Evolutionary conservation across 2,888 invertebrate genomes (phyloP).

Genomic region (Drosophila fungiperda): DNA sequence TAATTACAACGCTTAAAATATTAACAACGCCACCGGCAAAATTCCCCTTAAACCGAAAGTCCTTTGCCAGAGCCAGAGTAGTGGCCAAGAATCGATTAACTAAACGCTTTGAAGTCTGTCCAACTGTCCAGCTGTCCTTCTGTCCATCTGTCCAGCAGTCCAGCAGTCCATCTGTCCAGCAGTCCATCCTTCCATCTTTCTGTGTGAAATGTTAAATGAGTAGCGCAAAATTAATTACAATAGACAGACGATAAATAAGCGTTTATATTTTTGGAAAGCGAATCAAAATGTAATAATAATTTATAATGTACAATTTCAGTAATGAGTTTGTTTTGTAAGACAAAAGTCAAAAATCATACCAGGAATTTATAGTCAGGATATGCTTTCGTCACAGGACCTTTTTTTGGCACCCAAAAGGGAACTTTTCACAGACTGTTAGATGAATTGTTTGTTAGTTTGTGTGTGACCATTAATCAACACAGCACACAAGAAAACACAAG

Average conservation of each 20-base stretch:
- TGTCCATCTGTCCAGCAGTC: background rate
- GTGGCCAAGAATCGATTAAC: conserved; percentile 38
- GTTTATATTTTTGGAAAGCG: background rate
- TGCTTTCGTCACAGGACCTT: background rate
- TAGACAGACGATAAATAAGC: background rate
- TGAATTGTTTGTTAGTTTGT: conserved; percentile 63
- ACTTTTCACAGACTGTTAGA: conserved; percentile 48
- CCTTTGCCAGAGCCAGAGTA: background rate
- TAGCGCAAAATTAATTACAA: conserved; percentile 1
- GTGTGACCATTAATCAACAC: conserved; percentile 73
- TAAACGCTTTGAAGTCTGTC: conserved; percentile 46
- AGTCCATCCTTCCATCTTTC: background rate
- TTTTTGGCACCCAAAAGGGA: conserved; percentile 6
- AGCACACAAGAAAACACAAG: conserved; percentile 49
- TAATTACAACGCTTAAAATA: conserved; percentile 76
- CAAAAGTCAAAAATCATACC: background rate
- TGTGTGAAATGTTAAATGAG: conserved; percentile 3
- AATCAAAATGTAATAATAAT: background rate
- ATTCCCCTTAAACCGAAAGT: conserved; percentile 30
- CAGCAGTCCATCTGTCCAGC: background rate
- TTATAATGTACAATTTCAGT: background rate
- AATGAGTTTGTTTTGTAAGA: background rate
- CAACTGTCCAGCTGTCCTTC: background rate
- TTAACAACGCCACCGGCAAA: conserved; percentile 61
- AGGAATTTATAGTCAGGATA: background rate